A percentile compares a stretch with the other conserved stretches of the same genome.
Evolutionary conservation across 2,888 invertebrate genomes (phyloP).

Genomic region (Cinara cedri): DNA sequence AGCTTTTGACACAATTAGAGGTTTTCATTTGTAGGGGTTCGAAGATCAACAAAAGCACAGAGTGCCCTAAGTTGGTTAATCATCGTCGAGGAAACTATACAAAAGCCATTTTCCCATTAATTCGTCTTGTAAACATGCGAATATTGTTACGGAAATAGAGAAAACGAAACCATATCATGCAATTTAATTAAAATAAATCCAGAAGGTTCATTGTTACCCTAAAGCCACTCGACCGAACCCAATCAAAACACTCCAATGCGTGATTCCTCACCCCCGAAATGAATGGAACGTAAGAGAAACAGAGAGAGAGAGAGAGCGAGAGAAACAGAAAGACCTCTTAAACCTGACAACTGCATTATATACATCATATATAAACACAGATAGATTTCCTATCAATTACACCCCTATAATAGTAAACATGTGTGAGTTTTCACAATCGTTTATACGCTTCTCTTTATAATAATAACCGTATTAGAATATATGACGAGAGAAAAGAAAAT

Average conservation of each 20-base stretch:
- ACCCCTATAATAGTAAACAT: conserved; percentile 47
- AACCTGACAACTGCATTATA: conserved; percentile 30
- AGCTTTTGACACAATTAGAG: conserved; percentile 57
- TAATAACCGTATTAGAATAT: conserved; percentile 44
- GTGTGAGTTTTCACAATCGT: conserved; percentile 50
- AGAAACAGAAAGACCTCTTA: conserved; percentile 47
- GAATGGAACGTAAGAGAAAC: not conserved
- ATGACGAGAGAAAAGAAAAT: conserved; percentile 33
- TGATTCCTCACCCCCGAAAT: conserved; percentile 44
- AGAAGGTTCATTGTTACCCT: conserved; percentile 55
- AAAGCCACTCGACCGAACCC: conserved; percentile 56
- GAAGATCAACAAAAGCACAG: conserved; percentile 56
- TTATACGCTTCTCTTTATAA: conserved; percentile 13
- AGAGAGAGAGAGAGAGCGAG: not conserved
- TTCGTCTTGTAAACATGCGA: conserved; percentile 57
- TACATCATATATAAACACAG: not conserved
- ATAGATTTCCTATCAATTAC: conserved; percentile 53
- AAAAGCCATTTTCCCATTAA: conserved; percentile 55
- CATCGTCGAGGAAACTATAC: conserved; percentile 52
- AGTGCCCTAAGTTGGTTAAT: conserved; percentile 57
- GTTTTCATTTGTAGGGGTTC: conserved; percentile 56
- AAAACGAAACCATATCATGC: conserved; percentile 56
- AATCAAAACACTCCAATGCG: conserved; percentile 50
- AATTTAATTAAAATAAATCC: conserved; percentile 57
- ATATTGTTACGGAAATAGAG: conserved; percentile 56